Evolutionary conservation across 1,140 invertebrate species (phyloP).

Genomic region (Drosophila varians): DNA sequence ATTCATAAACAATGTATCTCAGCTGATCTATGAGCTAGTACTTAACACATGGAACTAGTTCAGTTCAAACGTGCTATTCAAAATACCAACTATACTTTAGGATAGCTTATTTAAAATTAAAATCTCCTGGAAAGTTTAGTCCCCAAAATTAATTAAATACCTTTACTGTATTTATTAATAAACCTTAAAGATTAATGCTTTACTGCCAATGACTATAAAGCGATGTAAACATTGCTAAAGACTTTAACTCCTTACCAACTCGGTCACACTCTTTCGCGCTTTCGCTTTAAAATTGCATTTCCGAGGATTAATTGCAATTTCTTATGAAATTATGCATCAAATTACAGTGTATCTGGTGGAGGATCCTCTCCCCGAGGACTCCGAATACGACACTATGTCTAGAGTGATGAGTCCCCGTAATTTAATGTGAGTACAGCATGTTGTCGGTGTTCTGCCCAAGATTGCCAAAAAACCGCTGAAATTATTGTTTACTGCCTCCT

Average conservation of each 20-base stretch:
- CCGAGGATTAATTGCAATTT: constrained; percentile 1
- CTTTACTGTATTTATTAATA: too few relatives aligned
- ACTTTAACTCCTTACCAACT: background rate
- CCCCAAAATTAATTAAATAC: too few relatives aligned
- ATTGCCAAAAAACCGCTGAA: background rate
- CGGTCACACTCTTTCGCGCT: constrained; percentile 36
- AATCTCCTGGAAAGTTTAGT: too few relatives aligned
- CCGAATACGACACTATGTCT: constrained; percentile 24
- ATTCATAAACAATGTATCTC: background rate
- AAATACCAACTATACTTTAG: background rate
- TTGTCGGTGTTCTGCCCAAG: background rate
- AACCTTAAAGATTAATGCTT: background rate
- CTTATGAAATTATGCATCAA: constrained; percentile 19
- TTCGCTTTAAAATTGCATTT: constrained; percentile 12
- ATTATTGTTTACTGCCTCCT: too few relatives aligned
- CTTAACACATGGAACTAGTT: constrained; percentile 14
- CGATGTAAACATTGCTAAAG: background rate
- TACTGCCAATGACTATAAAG: too few relatives aligned
- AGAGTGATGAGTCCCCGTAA: constrained; percentile 27
- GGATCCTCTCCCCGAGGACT: background rate
- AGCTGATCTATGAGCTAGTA: background rate
- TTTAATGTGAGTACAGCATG: constrained; percentile 37
- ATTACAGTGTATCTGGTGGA: constrained; percentile 9
- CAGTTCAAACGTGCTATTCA: background rate
- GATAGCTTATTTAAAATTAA: too few relatives aligned